A percentile compares a stretch with the other conserved stretches of the same genome.
Conservation (phyloP, 2,113 vertebrate species). For the Pleuronectes platessa region DNA sequence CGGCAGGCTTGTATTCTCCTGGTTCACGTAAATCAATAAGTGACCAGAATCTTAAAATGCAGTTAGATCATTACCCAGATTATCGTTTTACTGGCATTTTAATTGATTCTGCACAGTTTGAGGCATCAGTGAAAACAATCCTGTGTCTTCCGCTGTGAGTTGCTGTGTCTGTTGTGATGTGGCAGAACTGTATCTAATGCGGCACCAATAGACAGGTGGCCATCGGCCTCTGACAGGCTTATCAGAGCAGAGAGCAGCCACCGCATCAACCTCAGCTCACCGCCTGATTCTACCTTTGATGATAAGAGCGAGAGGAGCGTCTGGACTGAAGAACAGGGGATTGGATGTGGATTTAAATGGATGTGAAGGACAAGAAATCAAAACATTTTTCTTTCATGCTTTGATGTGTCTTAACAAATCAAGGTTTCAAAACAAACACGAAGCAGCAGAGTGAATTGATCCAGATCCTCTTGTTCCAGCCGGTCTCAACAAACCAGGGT, state of each 20-base stretch:
- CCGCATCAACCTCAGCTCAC: constrained; percentile 7
- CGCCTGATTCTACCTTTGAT: neutral
- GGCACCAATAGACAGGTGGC: constrained; percentile 21
- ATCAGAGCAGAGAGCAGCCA: constrained; percentile 28
- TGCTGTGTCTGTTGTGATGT: constrained; percentile 15
- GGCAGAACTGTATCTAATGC: constrained; percentile 43
- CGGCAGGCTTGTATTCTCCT: too few species aligned
- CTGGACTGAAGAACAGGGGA: constrained; percentile 40
- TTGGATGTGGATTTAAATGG: neutral
- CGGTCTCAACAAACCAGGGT: constrained; percentile 11
- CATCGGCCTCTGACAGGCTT: constrained; percentile 32
- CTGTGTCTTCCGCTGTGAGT: neutral
- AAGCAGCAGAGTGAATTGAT: constrained; percentile 24
- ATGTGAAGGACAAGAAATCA: constrained; percentile 18
- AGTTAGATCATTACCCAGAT: too few species aligned
- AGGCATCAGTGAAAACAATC: too few species aligned
- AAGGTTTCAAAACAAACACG: constrained; percentile 28
- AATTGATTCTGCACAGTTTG: too few species aligned
- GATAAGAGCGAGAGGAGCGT: neutral
- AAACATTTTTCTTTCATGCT: neutral
- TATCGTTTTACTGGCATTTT: too few species aligned
- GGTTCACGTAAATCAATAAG: too few species aligned
- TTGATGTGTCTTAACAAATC: constrained; percentile 26
- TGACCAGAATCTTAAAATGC: too few species aligned
- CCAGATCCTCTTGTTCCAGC: constrained; percentile 6